Base-by-base conservation (phyloP, 64 coral and sea anemone species). In the Platygyra sinensis region DNA sequence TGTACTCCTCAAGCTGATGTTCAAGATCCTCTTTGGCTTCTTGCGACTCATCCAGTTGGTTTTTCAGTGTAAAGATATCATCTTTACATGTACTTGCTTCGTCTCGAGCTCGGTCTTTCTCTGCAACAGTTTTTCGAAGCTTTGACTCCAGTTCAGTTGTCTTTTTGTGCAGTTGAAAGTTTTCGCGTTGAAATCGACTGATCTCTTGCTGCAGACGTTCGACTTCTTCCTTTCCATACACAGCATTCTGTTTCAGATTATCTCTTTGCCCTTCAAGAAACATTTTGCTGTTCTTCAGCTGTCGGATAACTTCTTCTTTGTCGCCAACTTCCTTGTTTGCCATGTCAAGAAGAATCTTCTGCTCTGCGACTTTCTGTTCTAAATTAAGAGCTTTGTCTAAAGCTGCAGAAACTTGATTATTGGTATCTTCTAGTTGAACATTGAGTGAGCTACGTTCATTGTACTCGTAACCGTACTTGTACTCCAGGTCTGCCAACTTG, bases 241-340 rank as follows among this genome's bases (percentile, higher is more conserved):
- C 63, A 0, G 91, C 77, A 25, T 60, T 96, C 82, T 96, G 91
- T 22, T 96, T 96, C 50, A 96, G 78, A 20, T 49, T 52, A 64
- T 96, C 95, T 32, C 90, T 64, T 39, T 96, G 92, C 4, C 83
- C 88, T 55, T 96, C 91, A 24, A 94, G 50, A 73, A 94, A 96
- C 52, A 54, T 22, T 63, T 96, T 96, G 61, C 89, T 90, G 28
- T 84, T 87, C 72, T 87, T 96, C 42, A 96, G 59, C 46, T 96
- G 95, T 20, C 81, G 80, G 46, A 94, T 83, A 28, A 75, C 57
- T 52, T 94, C 88, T 55, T 96, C 95, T 73, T 94, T 97, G 59
- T 91, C 88, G 55, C 91, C 91, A 0, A 97, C 46, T 25, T 97
- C 95, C 38, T 91, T 94, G 55, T 88, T 94, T 14, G 82, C 75